Evolutionary conservation across 2,888 invertebrate species (phyloP), one percentile per base, ranked within the genome.

Genomic region (Rotaria sp.): DNA sequence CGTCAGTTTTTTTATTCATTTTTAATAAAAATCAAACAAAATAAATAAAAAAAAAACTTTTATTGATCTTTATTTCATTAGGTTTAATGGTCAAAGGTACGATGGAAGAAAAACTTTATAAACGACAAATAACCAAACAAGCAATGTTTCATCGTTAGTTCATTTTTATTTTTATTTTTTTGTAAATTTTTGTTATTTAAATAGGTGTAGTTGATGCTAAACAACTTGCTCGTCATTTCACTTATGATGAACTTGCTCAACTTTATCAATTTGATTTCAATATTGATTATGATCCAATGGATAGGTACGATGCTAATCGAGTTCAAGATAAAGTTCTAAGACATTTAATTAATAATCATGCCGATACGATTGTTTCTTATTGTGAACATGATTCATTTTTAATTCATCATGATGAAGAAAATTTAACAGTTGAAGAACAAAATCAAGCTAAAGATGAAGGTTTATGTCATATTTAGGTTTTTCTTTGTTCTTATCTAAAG

Each of bases 41-140:
- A 50, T 50, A 18, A 18, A 50, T 13, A 18, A 1, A 50, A 50
- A n/a, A n/a, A n/a, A n/a, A n/a, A n/a, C n/a, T n/a, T 50, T 18
- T 5, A 55, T 5, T 21, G 24, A 1, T 26, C 7, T 55, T 24
- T 8, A 55, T 24, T 26, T 26, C 0, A 8, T 26, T 24, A 55
- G 55, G 67, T 35, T 95, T 99, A 89, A 93, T 98, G 50, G 96
- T 96, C 85, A 94, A 93, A 91, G 97, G 97, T 35, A 96, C 97
- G 50, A 97, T 98, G 97, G 98, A 98, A 90, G 97, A 97, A 91
- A 96, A 96, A 90, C 95, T 98, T 85, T 98, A 98, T 92, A 96
- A 97, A 91, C 93, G 97, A 0, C 98, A 98, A 92, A 96, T 98
- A 84, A 96, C 95, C 1, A 97, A 97, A 92, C 94, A 96, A 90